Evolutionary conservation across 2,113 vertebrate species (phyloP).

Genomic region (Etheostoma cragini): DNA sequence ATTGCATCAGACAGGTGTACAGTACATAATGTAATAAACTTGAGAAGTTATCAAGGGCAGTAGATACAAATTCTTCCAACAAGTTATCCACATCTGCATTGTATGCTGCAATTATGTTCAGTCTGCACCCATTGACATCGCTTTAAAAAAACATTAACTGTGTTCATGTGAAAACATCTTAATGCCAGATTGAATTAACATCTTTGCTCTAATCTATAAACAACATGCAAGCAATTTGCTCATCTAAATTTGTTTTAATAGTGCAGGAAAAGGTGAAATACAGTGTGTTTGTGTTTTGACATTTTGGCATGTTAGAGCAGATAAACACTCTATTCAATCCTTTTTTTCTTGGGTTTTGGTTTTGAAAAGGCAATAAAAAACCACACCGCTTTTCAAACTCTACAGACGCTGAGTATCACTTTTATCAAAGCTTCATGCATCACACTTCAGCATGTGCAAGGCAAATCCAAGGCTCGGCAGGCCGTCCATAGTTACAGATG

Average conservation of each 20-base stretch:
- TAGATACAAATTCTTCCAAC: not conserved
- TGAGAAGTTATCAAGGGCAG: not conserved
- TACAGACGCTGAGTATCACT: no score
- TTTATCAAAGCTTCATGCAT: not conserved
- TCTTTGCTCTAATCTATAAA: no score
- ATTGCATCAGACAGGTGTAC: not conserved
- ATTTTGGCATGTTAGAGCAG: not conserved
- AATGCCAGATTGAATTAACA: not conserved
- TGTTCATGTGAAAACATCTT: not conserved
- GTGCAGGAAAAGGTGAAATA: not conserved
- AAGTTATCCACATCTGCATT: not conserved
- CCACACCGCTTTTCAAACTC: no score
- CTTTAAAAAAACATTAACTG: not conserved
- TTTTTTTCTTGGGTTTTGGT: not conserved
- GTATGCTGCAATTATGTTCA: not conserved
- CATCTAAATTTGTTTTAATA: not conserved
- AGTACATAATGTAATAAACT: not conserved
- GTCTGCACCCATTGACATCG: not conserved
- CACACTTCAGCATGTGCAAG: not conserved
- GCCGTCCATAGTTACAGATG: not conserved
- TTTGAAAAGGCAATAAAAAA: not conserved
- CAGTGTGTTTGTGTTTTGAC: not conserved
- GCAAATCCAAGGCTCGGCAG: not conserved
- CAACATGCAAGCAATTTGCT: not conserved
- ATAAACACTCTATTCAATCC: not conserved